phyloP scores from a whole-genome alignment of 2,888 invertebrate genomes.

The Hermaeophaga mercurialis region DNA sequence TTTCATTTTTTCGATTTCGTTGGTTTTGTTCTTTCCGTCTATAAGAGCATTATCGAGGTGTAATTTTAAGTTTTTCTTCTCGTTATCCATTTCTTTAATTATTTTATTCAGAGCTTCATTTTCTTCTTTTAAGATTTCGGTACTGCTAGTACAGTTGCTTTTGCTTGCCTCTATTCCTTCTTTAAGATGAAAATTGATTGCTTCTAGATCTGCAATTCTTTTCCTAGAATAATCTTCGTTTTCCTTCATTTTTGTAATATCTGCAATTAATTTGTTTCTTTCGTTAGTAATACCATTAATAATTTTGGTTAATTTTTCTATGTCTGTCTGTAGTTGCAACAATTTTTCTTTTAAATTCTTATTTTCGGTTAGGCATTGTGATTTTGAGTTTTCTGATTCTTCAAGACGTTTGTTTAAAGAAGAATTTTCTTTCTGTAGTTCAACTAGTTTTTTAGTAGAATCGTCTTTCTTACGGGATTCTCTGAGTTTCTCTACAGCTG shows the following conservation, averaged over 20 bases:
- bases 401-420: conserved; percentile 32
- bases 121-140: conserved; percentile 33
- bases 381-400: conserved; percentile 9
- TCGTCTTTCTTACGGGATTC: neutral
- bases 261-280: conserved; percentile 8
- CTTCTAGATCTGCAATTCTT: conserved; percentile 27
- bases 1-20: conserved; percentile 28
- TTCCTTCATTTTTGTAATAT: conserved; percentile 17
- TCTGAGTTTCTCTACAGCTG: neutral
- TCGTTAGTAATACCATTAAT: conserved; percentile 18
- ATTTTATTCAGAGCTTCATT: conserved; percentile 32
- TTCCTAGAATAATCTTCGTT: conserved; percentile 15
- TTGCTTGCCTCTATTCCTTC: conserved; percentile 36
- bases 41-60: conserved; percentile 27
- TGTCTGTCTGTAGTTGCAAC: conserved; percentile 31
- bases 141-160: conserved; percentile 27
- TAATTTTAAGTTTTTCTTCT: conserved; percentile 35
- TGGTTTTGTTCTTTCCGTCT: conserved; percentile 11
- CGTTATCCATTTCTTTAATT: conserved; percentile 35
- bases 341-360: conserved; percentile 30
- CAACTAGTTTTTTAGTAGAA: conserved; percentile 17
- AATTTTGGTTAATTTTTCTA: conserved; percentile 34
- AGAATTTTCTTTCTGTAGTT: conserved; percentile 31
- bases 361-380: conserved; percentile 26
- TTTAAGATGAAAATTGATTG: conserved; percentile 34